Evolutionary conservation across 2,113 vertebrate species (phyloP).

Genomic region (Oceanites oceanicus): DNA sequence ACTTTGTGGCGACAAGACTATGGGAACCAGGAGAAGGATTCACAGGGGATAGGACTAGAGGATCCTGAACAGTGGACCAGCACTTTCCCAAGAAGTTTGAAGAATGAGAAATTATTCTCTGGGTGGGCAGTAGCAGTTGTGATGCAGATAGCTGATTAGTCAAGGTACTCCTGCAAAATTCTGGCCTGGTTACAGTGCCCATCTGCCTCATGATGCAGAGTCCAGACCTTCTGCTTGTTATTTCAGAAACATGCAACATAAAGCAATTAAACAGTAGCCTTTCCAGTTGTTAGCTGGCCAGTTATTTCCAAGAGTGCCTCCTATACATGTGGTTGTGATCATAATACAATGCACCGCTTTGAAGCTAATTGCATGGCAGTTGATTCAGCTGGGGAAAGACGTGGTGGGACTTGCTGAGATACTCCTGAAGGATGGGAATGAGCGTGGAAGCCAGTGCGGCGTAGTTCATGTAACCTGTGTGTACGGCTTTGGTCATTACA

Average conservation of each 20-base stretch:
- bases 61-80: not conserved
- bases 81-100: not conserved
- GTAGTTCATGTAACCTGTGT: not conserved
- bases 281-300: not conserved
- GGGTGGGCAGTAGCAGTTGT: not conserved
- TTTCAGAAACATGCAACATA: not conserved
- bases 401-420: not conserved
- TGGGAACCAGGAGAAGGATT: not conserved
- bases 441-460: not conserved
- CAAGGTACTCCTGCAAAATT: not conserved
- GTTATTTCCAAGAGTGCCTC: not conserved
- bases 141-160: not conserved
- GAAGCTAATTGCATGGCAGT: not conserved
- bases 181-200: not conserved
- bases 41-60: not conserved
- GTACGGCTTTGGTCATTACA: not conserved
- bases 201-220: fast-evolving
- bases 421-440: not conserved
- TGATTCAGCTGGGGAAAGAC: not conserved
- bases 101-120: not conserved
- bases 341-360: not conserved
- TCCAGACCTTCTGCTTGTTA: not conserved
- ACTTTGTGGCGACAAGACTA: not conserved
- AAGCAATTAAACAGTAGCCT: not conserved
- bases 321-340: not conserved